Base-by-base conservation (phyloP, 2,113 vertebrate species). In the Macroglossus sobrinus region DNA sequence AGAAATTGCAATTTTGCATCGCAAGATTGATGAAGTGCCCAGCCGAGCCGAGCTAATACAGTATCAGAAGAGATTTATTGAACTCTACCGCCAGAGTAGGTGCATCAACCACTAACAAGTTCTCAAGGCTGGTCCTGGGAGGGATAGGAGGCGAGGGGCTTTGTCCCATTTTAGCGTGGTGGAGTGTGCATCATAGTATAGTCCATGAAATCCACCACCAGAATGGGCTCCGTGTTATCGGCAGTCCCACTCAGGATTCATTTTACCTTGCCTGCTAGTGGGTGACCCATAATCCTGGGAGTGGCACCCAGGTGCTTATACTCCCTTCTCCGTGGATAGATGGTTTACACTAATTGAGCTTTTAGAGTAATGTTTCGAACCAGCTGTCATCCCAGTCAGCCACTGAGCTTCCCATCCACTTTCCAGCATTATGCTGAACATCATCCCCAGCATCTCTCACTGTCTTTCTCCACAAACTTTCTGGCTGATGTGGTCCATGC, bases 1-100 rank as follows among this genome's bases (percentile, higher is more conserved):
- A 80, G 99, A 99, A 98, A 99, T 99, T 87, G 99, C 99, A 66
- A 99, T 99, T 98, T 98, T 99, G 93, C 99, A 99, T 90, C 99
- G 99, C 97, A 99, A 99, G 98, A 99, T 99, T 93, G 99, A 99
- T 88, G 99, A 99, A 97, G 99, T 99, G 47, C 99, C 99, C 19
- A 99, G 99, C 98, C 98, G 99, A 96, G 99, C 99, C 4, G 99
- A 99, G 98, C 98, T 99, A 84, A 99, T 99, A 64, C 99, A 99
- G 98, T 99, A 99, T 98, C 99, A 99, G 99, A 99, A 99, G 98
- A 99, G 99, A 97, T 99, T 99, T 98, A 99, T 99, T 93, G 99
- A 99, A 97, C 99, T 99, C 93, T 99, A 99, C 96, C 98, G 99
- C 97, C 99, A 99, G 98, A 99, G 99, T 99, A 98, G 94, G 98